Evolutionary conservation across 2,113 vertebrate species (phyloP), one percentile per base, ranked within the genome.

Genomic region (Alces alces): DNA sequence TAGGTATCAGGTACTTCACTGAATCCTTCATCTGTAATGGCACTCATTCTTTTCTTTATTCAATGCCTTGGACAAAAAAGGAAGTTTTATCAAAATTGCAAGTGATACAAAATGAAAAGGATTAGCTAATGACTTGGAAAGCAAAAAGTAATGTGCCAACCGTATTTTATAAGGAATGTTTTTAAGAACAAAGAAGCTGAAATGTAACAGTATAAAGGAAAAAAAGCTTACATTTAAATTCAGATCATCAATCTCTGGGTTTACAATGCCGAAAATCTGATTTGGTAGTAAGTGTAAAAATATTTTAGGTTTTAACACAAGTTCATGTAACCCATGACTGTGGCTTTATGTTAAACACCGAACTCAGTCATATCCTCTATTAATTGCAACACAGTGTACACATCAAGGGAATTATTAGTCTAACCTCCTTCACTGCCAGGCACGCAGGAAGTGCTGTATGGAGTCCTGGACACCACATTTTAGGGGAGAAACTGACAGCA

Each of bases 401-500:
- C 76, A 94, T 96, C 80, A 91, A 66, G 30, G 82, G 58, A 91
- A 60, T 78, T 80, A 80, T 66, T 66, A 82, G 57, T 79, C 92
- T 96, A 66, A 90, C 52, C 27, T 89, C 70, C 5, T n/a, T 96
- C 8, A 1, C 79, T 39, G 52, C 87, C 1, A 15, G 73, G 93
- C 43, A 83, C 54, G 25, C 4, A 76, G 95, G 82, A 97, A 92
- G 94, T 88, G 90, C 87, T 92, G 13, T 43, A 10, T 50, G 33
- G 80, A 93, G 80, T 88, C 87, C 86, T 60, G 36, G 70, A 89
- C 80, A 90, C 61, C 76, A 86, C 64, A 82, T 94, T 96, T 96
- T 90, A 96, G 91, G 57, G 92, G 85, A 39, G 30, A 96, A 86
- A 76, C 90, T 98, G 94, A 97, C 95, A 92, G 94, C 36, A 54